Evolutionary conservation across 2,888 invertebrate species (phyloP).

Genomic region (Parapristionchus giblindavisi): DNA sequence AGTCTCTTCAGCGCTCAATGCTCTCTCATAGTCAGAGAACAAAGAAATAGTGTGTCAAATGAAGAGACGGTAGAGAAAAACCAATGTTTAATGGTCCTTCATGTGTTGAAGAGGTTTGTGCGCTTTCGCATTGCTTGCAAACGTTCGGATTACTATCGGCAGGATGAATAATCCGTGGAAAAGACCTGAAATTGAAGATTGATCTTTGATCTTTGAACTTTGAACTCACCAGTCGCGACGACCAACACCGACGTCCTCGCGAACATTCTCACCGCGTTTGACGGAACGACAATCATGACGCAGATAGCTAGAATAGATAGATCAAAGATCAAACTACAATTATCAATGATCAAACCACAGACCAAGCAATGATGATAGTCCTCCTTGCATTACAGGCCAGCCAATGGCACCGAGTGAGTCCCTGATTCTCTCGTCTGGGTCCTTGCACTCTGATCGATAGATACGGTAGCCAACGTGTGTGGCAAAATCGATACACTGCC

Average conservation of each 20-base stretch:
- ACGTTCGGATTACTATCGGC: slow-evolving; percentile 61
- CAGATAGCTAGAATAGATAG: slow-evolving; percentile 49
- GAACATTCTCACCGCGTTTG: slow-evolving; percentile 68
- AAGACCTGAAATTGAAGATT: slow-evolving; percentile 46
- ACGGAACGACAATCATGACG: slow-evolving; percentile 66
- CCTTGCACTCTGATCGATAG: slow-evolving; percentile 46
- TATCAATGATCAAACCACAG: no score
- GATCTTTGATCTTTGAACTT: neutral
- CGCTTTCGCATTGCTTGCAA: slow-evolving; percentile 44
- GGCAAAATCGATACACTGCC: slow-evolving; percentile 69
- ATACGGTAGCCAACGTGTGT: slow-evolving; percentile 69
- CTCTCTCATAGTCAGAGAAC: neutral
- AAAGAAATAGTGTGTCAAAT: no score
- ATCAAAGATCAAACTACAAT: slow-evolving; percentile 26
- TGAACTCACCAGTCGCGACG: slow-evolving; percentile 57
- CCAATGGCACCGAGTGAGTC: slow-evolving; percentile 68
- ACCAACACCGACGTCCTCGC: slow-evolving; percentile 67
- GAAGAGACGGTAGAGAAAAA: neutral
- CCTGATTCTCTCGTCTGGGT: slow-evolving; percentile 49
- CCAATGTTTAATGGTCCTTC: slow-evolving; percentile 2
- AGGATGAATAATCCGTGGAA: slow-evolving; percentile 67
- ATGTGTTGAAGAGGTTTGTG: slow-evolving; percentile 37
- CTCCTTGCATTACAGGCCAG: slow-evolving; percentile 69
- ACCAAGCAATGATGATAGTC: slow-evolving; percentile 63
- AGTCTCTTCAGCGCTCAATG: no score